phyloP scores from a whole-genome alignment of 2,797 vertebrate species.

The Agapornis canus region DNA sequence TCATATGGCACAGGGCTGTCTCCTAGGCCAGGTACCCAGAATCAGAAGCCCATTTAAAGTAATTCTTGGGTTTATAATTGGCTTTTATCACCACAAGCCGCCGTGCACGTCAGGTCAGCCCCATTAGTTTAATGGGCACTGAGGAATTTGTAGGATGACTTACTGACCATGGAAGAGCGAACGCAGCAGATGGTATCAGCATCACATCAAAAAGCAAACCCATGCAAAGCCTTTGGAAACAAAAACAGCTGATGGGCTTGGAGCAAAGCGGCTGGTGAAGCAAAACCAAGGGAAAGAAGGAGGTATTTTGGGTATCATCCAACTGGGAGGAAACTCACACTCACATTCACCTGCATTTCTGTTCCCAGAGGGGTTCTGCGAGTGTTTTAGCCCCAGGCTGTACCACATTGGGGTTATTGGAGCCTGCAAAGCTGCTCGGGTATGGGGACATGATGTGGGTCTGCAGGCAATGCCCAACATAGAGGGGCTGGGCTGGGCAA shows the following conservation, averaged over 20 bases:
- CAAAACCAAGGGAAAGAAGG: not conserved
- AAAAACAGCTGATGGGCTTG: constrained; percentile 49
- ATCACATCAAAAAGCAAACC: constrained; percentile 29
- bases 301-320: not conserved
- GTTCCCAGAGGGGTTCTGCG: not conserved
- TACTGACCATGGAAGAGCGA: constrained; percentile 41
- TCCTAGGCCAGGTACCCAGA: not conserved
- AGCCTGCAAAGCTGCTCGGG: not conserved
- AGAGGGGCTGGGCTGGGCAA: not conserved
- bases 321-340: not conserved
- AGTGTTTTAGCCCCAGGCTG: not conserved
- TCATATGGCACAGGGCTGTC: not conserved
- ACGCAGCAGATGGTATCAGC: not conserved
- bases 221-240: constrained; percentile 8
- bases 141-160: constrained; percentile 60
- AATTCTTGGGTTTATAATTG: constrained; percentile 14
- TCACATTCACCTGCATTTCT: not conserved
- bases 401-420: fast-evolving
- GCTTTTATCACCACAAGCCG: not conserved
- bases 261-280: not conserved
- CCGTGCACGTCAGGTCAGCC: not conserved
- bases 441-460: fast-evolving
- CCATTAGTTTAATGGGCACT: constrained; percentile 43
- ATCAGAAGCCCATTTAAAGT: constrained; percentile 13
- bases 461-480: not conserved